Evolutionary conservation across 2,113 vertebrate species (phyloP).

Genomic region (Equus przewalskii): DNA sequence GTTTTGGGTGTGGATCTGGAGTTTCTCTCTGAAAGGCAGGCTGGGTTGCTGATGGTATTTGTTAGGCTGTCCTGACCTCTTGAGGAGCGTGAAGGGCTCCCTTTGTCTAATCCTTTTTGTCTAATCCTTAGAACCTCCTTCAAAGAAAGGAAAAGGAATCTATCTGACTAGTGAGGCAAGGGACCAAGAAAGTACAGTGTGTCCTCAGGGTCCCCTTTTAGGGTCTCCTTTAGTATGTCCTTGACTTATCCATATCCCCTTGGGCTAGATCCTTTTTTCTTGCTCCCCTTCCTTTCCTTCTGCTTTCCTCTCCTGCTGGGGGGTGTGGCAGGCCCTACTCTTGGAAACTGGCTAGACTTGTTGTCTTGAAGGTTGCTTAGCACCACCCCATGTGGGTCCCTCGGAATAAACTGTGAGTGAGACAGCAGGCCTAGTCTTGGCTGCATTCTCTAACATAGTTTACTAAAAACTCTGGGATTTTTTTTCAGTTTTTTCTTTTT

Average conservation of each 20-base stretch:
- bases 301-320: neutral
- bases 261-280: neutral
- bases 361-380: neutral
- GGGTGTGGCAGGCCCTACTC: neutral
- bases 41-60: neutral
- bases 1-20: neutral
- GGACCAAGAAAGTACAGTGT: neutral
- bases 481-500: too few relatives aligned
- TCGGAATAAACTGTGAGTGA: neutral
- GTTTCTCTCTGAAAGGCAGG: neutral
- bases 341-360: neutral
- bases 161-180: neutral
- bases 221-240: neutral
- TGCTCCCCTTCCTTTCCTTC: neutral
- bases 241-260: neutral
- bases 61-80: neutral
- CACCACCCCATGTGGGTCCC: neutral
- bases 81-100: neutral
- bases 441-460: constrained; percentile 8
- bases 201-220: neutral
- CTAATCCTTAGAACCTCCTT: neutral
- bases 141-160: neutral
- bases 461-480: neutral
- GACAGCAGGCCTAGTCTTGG: neutral
- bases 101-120: neutral